Evolutionary conservation across 2,797 vertebrate species (phyloP), one percentile per base, ranked within the genome.

Genomic region (Spheniscus humboldti): DNA sequence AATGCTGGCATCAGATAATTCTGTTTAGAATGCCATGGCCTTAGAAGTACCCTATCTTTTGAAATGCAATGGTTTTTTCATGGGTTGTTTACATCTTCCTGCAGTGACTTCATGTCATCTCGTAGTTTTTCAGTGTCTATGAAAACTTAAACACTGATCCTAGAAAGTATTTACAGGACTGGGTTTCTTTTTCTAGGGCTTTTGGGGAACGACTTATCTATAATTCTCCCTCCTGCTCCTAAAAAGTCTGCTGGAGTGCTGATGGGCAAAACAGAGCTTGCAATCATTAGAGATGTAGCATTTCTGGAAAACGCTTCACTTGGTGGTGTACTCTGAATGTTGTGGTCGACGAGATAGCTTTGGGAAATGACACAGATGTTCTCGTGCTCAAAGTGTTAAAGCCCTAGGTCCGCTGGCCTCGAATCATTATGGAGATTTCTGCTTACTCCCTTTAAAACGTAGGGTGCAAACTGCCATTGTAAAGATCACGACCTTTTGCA

Each of bases 31-130:
- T 94, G 89, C 66, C 1, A 20, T 41, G 62, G 69, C 92, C 94
- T 95, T 81, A 97, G 97, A 95, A 78, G 86, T 89, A 92, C n/a
- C 30, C 93, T 96, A 92, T 89, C 93, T 91, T 96, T 97, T 97
- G 94, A 98, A 96, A 93, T 91, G 95, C 90, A 80, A 47, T 91
- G 72, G 10, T 74, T 90, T 95, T 94, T 95, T 90, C 94, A 68
- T 82, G 79, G 53, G 19, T 66, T 96, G 92, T 97, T 96, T 96
- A 71, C 82, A 67, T 91, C 86, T 94, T 79, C 92, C 76, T 88
- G 79, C 82, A 53, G 73, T 81, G 91, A 79, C 82, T 91, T 94
- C 48, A 7, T 90, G 91, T 94, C 69, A 55, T 76, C 69, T 93
- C 6, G 0, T 81, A 84, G 68, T 7, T 84, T 57, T 75, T 88